Conservation (phyloP, 2,888 invertebrate genomes). For the Octodonta nipae region DNA sequence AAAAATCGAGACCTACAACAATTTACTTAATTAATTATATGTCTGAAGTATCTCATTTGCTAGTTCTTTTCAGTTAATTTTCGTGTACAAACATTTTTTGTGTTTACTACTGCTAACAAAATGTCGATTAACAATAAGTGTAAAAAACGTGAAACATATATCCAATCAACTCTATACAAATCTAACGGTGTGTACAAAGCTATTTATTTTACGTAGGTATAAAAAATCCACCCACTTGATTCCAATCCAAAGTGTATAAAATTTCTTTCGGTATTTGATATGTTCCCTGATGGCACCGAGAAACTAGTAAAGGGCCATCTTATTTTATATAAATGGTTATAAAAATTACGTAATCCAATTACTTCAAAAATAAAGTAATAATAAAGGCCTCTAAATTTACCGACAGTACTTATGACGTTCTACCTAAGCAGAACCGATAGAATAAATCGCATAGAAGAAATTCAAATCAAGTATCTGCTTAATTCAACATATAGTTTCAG, state of each 20-base stretch:
- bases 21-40: no score
- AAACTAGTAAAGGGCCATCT: slow-evolving; percentile 1
- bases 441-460: no score
- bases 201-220: slow-evolving; percentile 5
- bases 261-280: slow-evolving; percentile 7
- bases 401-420: no score
- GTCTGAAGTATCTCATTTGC: no score
- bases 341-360: slow-evolving; percentile 5
- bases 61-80: no score
- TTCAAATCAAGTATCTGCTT: no score
- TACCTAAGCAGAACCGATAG: no score
- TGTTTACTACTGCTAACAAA: no score
- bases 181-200: no score
- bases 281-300: slow-evolving; percentile 8
- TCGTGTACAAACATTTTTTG: no score
- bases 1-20: neutral
- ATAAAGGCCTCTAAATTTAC: slow-evolving; percentile 13
- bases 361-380: neutral
- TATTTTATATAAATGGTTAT: slow-evolving; percentile 2
- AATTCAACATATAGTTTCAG: no score
- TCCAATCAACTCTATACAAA: slow-evolving; percentile 10
- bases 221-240: slow-evolving; percentile 7
- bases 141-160: slow-evolving; percentile 3
- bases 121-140: slow-evolving; percentile 4
- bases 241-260: neutral